phyloP scores from a whole-genome alignment of 2,888 invertebrate species.

The Athalia rosae region DNA sequence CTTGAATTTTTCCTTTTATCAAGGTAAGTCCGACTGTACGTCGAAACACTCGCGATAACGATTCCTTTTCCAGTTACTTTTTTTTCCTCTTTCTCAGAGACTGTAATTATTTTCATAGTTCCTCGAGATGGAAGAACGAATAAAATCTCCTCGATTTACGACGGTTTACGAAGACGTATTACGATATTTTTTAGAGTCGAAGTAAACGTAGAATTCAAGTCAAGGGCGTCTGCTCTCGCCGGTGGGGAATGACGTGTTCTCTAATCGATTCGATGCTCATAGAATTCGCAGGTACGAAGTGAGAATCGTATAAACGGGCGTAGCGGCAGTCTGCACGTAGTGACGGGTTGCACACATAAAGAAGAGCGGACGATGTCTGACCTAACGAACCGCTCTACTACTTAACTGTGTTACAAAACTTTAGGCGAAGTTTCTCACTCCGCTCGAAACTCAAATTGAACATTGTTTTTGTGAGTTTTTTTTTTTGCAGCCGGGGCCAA shows the following conservation, averaged over 20 bases:
- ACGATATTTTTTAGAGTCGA: no score
- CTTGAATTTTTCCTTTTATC: neutral
- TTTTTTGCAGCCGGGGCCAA: conserved; percentile 31
- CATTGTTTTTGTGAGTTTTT: conserved; percentile 35
- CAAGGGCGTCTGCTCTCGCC: no score
- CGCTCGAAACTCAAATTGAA: conserved; percentile 40
- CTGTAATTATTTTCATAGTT: no score
- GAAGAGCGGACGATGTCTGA: conserved; percentile 45
- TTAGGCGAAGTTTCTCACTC: conserved; percentile 27
- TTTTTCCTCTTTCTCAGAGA: neutral
- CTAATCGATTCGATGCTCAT: no score
- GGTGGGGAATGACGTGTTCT: no score
- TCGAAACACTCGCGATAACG: neutral
- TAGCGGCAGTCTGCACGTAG: neutral
- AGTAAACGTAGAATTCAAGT: no score
- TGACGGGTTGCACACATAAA: conserved; percentile 2
- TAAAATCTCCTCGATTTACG: no score
- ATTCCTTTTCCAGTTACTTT: neutral
- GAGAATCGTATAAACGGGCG: no score
- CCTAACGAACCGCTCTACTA: conserved; percentile 57
- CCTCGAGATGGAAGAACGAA: no score
- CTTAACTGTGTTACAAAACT: conserved; percentile 51
- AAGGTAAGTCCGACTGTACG: neutral
- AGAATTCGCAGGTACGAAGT: no score
- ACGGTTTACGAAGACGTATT: no score